Conservation (phyloP, 2,797 vertebrate species). For the Chloroceryle inda region DNA sequence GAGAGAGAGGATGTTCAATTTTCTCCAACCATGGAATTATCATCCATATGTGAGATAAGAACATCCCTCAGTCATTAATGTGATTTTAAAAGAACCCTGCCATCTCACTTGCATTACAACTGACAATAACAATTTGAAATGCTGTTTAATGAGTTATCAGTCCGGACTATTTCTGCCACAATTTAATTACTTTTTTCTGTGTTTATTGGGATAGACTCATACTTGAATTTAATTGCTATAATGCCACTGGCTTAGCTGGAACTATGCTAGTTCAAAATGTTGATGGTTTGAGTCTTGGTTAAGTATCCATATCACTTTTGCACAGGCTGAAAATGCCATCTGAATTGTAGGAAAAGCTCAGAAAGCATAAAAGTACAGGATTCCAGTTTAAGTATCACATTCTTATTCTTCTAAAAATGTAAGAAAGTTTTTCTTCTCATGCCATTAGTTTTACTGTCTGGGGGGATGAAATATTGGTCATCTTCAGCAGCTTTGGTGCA, state of each 20-base stretch:
- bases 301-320: neutral
- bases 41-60: neutral
- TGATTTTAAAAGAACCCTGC: constrained; percentile 5
- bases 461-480: neutral
- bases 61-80: neutral
- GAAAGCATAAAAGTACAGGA: neutral
- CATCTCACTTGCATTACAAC: neutral
- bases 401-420: neutral
- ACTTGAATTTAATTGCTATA: neutral
- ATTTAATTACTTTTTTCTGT: neutral
- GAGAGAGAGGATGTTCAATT: neutral
- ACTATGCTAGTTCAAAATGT: neutral
- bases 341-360: neutral
- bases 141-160: neutral
- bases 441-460: neutral
- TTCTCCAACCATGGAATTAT: neutral
- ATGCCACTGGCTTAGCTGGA: neutral
- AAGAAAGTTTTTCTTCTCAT: neutral
- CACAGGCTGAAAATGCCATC: neutral
- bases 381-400: neutral
- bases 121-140: neutral
- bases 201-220: neutral
- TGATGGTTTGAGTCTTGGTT: neutral
- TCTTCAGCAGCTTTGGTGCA: neutral
- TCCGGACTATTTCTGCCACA: neutral